Percentiles rank a stretch among this genome's conserved stretches.
Evolutionary conservation across 2,888 invertebrate species (phyloP).

Genomic region (Rapana venosa): DNA sequence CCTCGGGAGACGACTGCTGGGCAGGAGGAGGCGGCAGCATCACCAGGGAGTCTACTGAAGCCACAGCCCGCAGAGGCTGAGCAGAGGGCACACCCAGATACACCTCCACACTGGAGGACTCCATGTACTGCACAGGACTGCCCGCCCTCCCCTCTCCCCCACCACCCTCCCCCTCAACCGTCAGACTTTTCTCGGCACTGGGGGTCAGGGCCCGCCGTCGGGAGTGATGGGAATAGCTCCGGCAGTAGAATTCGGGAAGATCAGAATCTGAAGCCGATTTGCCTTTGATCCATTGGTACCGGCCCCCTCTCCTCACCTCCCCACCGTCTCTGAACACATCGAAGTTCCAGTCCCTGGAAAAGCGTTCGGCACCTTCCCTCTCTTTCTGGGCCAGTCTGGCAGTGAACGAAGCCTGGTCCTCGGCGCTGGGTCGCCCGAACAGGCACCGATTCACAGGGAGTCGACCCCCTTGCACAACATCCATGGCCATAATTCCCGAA

Average conservation of each 20-base stretch:
- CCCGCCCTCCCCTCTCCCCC: background rate
- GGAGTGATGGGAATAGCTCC: background rate
- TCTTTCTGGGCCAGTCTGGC: background rate
- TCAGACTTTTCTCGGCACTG: slow-evolving; percentile 9
- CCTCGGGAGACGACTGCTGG: too few species aligned
- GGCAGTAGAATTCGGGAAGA: background rate
- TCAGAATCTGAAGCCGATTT: slow-evolving; percentile 16
- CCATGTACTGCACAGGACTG: background rate
- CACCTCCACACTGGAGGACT: background rate
- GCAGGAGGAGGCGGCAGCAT: too few species aligned
- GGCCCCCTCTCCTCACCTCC: background rate
- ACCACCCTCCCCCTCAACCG: background rate
- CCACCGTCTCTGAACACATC: background rate
- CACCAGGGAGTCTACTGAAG: background rate
- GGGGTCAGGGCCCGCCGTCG: background rate
- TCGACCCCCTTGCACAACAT: background rate
- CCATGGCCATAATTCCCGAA: background rate
- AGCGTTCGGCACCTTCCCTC: background rate
- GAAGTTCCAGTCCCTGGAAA: background rate
- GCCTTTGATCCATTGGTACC: background rate
- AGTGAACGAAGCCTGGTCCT: background rate
- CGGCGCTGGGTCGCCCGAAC: background rate
- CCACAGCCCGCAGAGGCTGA: background rate
- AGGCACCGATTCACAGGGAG: background rate
- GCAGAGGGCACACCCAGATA: background rate